Evolutionary conservation across 2,888 invertebrate species (phyloP), one percentile per base, ranked within the genome.

Genomic region (Pegoplata infirma): DNA sequence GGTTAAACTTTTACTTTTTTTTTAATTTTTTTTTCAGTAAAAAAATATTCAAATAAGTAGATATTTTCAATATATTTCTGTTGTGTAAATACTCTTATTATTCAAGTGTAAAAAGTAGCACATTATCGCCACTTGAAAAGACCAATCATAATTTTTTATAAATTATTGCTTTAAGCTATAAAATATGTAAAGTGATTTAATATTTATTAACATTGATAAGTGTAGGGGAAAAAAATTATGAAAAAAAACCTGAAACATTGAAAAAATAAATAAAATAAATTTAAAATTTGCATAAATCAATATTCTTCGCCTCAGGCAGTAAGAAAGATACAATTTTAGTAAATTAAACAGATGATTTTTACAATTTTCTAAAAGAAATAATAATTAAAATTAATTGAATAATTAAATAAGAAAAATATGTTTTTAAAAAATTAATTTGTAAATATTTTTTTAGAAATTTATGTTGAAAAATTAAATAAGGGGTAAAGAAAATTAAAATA

Each of bases 151-250:
- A 32, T 32, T 10, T n/a, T 19, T 53, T 4, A 36, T 55, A 36
- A 55, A 32, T 55, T 55, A 32, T 55, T 14, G 55, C 55, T 32
- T 32, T 12, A 28, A 55, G 55, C 17, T n/a, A 7, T 21, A 10
- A 32, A n/a, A 21, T 51, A 17, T 55, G 32, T 55, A 8, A 55
- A 55, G 16, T 55, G 55, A 32, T 55, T 55, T 28, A 32, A 55
- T 55, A 55, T 55, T 32, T 55, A 55, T 55, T 32, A 55, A n/a
- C 28, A 21, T 53, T 28, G 25, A 28, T 28, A 25, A 32, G 32
- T 32, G 32, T 32, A 10, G 12, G 12, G 12, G 8, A 32, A 10
- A 32, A 4, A 28, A 4, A n/a, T n/a, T n/a, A n/a, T n/a, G n/a
- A 32, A 10, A 10, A 32, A 10, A 32, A 10, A 32, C 10, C 8